A percentile compares a stretch with the other conserved stretches of the same genome.
These are phyloP conservation scores for Abrostola tripartita DNA, from an alignment of 2,888 invertebrate genomes.

Conservation along the genomic window DNA sequence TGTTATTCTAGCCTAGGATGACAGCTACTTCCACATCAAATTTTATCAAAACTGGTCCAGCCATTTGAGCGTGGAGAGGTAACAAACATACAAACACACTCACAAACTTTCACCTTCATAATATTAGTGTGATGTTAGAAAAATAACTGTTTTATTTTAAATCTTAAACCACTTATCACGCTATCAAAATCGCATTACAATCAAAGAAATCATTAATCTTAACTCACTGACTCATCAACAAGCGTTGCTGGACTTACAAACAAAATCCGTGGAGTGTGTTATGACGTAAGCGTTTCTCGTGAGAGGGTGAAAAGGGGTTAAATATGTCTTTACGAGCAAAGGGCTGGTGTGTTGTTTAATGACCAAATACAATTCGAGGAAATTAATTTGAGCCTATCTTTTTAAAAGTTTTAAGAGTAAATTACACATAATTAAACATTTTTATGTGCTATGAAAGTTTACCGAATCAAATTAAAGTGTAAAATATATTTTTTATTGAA, in stretches of 20 bases:
- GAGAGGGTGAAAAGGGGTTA: conserved; percentile 22
- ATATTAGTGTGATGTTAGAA: too few species aligned
- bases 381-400: background rate
- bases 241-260: conserved; percentile 12
- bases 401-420: too few species aligned
- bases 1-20: too few species aligned
- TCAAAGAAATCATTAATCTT: conserved; percentile 18
- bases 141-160: background rate
- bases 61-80: too few species aligned
- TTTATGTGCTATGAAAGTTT: too few species aligned
- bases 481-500: background rate
- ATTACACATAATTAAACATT: too few species aligned
- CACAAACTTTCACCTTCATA: too few species aligned
- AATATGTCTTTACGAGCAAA: conserved; percentile 18
- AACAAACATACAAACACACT: too few species aligned
- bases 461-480: too few species aligned
- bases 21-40: too few species aligned
- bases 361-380: conserved; percentile 13
- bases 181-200: conserved; percentile 38
- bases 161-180: conserved; percentile 5
- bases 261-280: conserved; percentile 15
- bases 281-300: conserved; percentile 23
- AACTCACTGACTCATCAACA: conserved; percentile 28
- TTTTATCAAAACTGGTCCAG: too few species aligned
- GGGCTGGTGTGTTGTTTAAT: conserved; percentile 3